A percentile compares a stretch with the other conserved stretches of the same genome.
Evolutionary conservation across 2,888 invertebrate genomes (phyloP).

Genomic region (Pediacus dermestoides): DNA sequence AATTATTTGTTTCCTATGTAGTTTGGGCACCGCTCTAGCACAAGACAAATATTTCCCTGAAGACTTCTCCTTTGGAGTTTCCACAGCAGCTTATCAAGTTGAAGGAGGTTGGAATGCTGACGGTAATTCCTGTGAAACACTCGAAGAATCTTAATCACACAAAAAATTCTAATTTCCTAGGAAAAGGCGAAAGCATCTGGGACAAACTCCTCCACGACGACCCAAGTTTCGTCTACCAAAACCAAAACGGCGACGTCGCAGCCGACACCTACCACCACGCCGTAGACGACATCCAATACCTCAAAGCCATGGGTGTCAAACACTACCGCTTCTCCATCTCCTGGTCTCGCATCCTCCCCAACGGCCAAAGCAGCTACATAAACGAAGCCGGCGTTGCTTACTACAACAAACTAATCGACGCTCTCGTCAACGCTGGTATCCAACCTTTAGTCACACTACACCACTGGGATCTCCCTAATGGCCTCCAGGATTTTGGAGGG

Average conservation of each 20-base stretch:
- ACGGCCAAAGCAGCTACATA: conserved; percentile 59
- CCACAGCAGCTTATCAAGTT: conserved; percentile 36
- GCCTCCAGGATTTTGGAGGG: conserved; percentile 45
- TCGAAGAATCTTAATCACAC: not conserved
- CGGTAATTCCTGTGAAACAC: conserved; percentile 22
- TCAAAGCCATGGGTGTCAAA: conserved; percentile 58
- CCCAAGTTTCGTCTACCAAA: conserved; percentile 11
- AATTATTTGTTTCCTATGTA: too few relatives aligned
- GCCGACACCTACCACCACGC: conserved; percentile 66
- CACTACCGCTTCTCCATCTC: conserved; percentile 69
- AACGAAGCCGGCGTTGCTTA: conserved; percentile 69
- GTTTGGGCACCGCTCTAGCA: too few relatives aligned
- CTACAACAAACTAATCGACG: conserved; percentile 69
- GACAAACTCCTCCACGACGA: conserved; percentile 48
- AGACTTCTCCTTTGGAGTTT: conserved; percentile 25
- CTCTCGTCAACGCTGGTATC: conserved; percentile 53
- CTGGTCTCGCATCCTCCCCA: conserved; percentile 71
- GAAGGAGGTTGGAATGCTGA: conserved; percentile 29
- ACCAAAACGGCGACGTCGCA: conserved; percentile 59
- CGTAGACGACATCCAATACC: conserved; percentile 60
- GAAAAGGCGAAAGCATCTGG: conserved; percentile 55
- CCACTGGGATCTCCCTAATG: conserved; percentile 56
- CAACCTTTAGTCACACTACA: conserved; percentile 54
- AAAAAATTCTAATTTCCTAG: conserved; percentile 33
- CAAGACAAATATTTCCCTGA: conserved; percentile 14